These are phyloP conservation scores for Salvelinus fontinalis DNA, from an alignment of 2,113 vertebrate genomes.

Conservation along the genomic window DNA sequence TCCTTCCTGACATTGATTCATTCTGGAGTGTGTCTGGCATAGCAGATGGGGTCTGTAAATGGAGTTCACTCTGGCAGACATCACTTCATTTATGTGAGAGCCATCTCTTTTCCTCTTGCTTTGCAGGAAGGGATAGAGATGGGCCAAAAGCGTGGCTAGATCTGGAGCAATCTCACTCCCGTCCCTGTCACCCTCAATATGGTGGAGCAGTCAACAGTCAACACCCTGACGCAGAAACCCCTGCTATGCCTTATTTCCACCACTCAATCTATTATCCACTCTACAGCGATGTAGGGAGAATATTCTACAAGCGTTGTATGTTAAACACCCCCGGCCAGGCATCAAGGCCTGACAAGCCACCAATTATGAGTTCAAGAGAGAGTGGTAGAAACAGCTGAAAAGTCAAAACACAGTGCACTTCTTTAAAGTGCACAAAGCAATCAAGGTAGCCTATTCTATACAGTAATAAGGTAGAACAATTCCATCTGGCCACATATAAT, in stretches of 20 bases:
- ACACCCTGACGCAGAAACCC: neutral
- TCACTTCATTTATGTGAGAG: conserved; percentile 57
- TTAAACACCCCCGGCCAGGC: neutral
- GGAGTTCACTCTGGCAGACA: conserved; percentile 67
- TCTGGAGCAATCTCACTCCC: neutral
- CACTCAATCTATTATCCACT: neutral
- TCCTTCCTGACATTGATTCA: conserved; percentile 55
- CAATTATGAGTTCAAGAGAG: neutral
- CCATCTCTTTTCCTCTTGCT: conserved; percentile 33
- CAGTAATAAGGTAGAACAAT: neutral
- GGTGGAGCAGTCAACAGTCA: neutral
- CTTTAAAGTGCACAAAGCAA: neutral
- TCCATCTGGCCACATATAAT: neutral
- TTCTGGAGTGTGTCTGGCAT: too few species aligned
- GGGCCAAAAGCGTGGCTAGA: conserved; percentile 36
- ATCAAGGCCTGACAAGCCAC: neutral
- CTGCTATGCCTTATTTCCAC: neutral
- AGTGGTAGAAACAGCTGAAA: neutral
- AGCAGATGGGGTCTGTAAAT: conserved; percentile 70
- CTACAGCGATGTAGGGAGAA: neutral
- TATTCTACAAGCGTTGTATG: neutral
- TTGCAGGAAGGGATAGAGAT: conserved; percentile 32
- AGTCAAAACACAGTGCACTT: neutral
- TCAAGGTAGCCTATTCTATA: too few species aligned
- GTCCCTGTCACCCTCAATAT: neutral